These are phyloP conservation scores for Microctonus aethiopoides DNA, from an alignment of 2,888 invertebrate species.

Conservation along the genomic window DNA sequence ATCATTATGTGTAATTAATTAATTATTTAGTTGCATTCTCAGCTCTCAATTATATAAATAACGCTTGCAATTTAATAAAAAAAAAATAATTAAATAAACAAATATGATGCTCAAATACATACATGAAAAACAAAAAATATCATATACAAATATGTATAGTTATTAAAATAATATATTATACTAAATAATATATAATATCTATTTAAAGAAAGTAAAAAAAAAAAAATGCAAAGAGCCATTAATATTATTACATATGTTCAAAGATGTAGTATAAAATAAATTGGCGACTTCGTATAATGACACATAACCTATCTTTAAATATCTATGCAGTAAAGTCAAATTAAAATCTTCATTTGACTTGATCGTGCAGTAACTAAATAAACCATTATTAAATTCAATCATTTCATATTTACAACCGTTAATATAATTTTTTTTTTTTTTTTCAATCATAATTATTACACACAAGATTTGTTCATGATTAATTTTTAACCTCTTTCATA, in stretches of 20 bases:
- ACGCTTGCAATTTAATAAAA: background rate
- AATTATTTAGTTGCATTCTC: background rate
- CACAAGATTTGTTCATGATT: background rate
- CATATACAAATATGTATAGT: background rate
- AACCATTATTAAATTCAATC: too few species aligned
- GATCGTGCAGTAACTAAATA: too few species aligned
- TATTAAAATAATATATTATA: background rate
- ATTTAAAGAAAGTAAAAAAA: background rate
- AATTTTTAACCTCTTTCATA: background rate
- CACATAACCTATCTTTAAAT: background rate
- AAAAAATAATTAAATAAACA: background rate
- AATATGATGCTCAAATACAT: background rate
- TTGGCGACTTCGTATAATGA: background rate
- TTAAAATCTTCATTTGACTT: background rate
- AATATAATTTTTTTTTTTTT: background rate
- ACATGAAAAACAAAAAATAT: background rate
- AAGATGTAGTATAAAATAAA: background rate
- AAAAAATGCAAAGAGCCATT: conserved; percentile 2
- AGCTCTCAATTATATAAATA: background rate
- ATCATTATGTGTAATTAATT: background rate
- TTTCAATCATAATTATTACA: background rate
- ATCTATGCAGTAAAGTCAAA: conserved; percentile 22
- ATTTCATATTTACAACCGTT: conserved; percentile 4
- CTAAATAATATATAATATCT: background rate
- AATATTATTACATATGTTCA: background rate